These are phyloP conservation scores for Nematopogon swammerdamellus DNA, from an alignment of 2,888 invertebrate species.

Conservation along the genomic window DNA sequence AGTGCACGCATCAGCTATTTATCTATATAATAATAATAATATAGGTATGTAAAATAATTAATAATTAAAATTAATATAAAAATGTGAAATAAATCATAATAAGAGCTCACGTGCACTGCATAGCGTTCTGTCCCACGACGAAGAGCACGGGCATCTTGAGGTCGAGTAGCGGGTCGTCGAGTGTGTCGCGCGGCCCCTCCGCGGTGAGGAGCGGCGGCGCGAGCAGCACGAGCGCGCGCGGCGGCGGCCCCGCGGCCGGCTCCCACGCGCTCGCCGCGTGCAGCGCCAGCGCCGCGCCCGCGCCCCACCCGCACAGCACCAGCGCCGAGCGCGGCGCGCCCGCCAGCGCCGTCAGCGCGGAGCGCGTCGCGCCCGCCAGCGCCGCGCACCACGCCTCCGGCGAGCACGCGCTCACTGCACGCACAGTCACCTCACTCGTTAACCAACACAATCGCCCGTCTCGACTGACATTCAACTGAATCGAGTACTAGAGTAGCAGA, in stretches of 20 bases:
- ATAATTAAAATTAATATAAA: too few relatives aligned
- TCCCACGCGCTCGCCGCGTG: background rate
- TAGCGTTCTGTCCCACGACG: slow-evolving; percentile 60
- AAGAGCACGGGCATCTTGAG: slow-evolving; percentile 59
- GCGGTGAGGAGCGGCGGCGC: slow-evolving; percentile 66
- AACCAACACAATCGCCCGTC: too few relatives aligned
- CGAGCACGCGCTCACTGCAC: background rate
- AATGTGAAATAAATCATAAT: too few relatives aligned
- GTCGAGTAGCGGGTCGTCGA: slow-evolving; percentile 61
- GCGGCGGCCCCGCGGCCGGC: background rate
- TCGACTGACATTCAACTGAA: too few relatives aligned
- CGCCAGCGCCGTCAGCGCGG: slow-evolving; percentile 23
- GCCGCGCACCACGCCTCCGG: slow-evolving; percentile 26
- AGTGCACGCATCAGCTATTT: too few relatives aligned
- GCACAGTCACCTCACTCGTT: too few relatives aligned
- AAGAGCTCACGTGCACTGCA: slow-evolving; percentile 18
- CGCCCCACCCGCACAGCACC: slow-evolving; percentile 5
- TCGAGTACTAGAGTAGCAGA: too few relatives aligned
- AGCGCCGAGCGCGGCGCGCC: slow-evolving; percentile 14
- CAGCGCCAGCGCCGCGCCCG: slow-evolving; percentile 7
- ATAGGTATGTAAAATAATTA: too few relatives aligned
- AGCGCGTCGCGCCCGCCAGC: slow-evolving; percentile 19
- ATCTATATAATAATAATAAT: too few relatives aligned
- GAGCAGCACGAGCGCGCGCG: slow-evolving; percentile 40
- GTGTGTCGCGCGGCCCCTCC: slow-evolving; percentile 61